Evolutionary conservation across 2,888 invertebrate genomes (phyloP).

Genomic region (Ormyrus rosae): DNA sequence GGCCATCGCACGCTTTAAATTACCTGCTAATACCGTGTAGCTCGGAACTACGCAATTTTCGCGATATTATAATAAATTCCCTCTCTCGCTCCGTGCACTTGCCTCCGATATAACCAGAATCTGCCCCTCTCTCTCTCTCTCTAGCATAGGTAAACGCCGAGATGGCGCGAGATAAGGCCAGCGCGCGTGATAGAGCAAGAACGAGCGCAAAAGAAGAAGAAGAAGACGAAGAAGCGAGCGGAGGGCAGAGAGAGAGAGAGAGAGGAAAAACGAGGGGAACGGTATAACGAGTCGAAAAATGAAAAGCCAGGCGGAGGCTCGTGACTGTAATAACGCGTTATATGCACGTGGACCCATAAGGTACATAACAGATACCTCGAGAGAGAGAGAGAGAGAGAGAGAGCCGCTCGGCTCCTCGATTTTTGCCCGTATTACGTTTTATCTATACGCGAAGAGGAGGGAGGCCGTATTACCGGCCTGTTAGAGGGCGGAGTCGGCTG

Average conservation of each 20-base stretch:
- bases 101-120: conserved; percentile 10
- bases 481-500: conserved; percentile 74
- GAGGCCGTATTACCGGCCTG: conserved; percentile 67
- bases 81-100: background rate
- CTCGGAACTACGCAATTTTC: conserved; percentile 43
- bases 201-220: conserved; percentile 8
- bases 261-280: background rate
- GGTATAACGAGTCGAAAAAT: conserved; percentile 54
- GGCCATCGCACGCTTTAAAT: background rate
- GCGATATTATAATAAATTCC: conserved; percentile 49
- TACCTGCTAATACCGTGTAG: conserved; percentile 25
- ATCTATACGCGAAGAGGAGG: conserved; percentile 45
- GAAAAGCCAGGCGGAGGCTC: conserved; percentile 53
- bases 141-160: conserved; percentile 48
- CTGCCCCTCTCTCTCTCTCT: background rate
- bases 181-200: conserved; percentile 5
- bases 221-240: background rate
- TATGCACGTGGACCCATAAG: conserved; percentile 63
- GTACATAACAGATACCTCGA: conserved; percentile 64
- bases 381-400: background rate
- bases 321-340: conserved; percentile 69
- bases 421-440: conserved; percentile 54
- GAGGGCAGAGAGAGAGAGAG: background rate
- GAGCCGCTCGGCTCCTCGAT: conserved; percentile 17
- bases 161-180: conserved; percentile 49